Base-by-base conservation (phyloP, 2,113 vertebrate genomes). In the Rallus limicola region DNA sequence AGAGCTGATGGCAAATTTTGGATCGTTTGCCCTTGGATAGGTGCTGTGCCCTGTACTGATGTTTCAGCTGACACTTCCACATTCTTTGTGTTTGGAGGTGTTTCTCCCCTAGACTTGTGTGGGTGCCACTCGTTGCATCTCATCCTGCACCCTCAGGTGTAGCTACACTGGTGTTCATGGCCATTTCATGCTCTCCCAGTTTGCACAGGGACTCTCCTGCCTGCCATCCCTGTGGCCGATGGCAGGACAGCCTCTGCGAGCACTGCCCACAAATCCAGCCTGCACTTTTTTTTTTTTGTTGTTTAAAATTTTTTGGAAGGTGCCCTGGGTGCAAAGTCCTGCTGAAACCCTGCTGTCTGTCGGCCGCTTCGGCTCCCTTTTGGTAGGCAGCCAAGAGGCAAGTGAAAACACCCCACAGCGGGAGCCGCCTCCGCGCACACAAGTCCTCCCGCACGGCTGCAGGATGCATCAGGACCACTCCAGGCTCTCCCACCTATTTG, bases 391-490 rank as follows among this genome's bases (percentile, higher is more conserved):
- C 48, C 36, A 6, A 0, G 17, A 55, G 21, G 36, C 29, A 17
- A 72, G 36, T 4, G 44, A 55, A 53, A 72, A 48, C 24, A 25
- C 9, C 17, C n/a, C 65, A 7, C 12, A 64, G 63, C 53, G 52
- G 80, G 72, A 82, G 26, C 67, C 3, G 4, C 11, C 36, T 40
- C 5, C 3, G 0, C 10, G 0, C 13, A 8, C 44, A 26, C 17
- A 3, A 12, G 9, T 50, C 12, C 36, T 75, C 40, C 31, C 29
- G 29, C 28, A 36, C 0, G 0, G 7, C 40, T 3, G 6, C 0
- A 0, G 58, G 36, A 63, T 8, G 10, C 33, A 56, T 20, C 18
- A 62, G 71, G 76, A 74, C n/a, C 50, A 1, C 14, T 62, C 40
- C 3, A 0, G 8, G 13, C 20, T 74, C 46, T 76, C 53, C n/a